Base-by-base conservation (phyloP, 1,140 invertebrate genomes). In the Diploscapter pachys region DNA sequence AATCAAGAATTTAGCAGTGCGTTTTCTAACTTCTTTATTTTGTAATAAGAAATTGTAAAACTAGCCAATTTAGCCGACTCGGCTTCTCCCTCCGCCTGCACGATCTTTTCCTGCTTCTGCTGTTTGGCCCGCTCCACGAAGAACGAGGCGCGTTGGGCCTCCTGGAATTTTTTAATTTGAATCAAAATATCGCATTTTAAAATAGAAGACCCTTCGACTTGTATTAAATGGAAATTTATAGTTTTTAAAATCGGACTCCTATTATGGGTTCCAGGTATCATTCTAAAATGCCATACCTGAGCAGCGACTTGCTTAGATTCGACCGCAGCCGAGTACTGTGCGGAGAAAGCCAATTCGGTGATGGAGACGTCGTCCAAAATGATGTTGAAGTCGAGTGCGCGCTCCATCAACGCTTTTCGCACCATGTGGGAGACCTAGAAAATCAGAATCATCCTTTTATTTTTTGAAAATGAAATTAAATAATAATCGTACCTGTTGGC, bases 281-380 rank as follows among this genome's bases (percentile, higher is more conserved):
- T 59, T 59, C 9, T 1, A 31, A 65, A 65, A 31, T 65, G 2
- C 8, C 63, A 65, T 8, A 65, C 31, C 8, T 65, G 31, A 65
- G 64, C 55, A 54, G 90, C 82, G 11, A 90, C 95, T 88, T 99
- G 97, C 87, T 99, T 99, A 5, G 96, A 91, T 89, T 99, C 97
- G 83, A 99, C 96, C 73, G 97, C 97, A 64, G 95, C 95, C n/a
- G 96, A 95, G 84, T 99, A 99, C 88, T 99, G 96, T 86, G 95
- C 95, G 51, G 96, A 95, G 88, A 99, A 99, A 86, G 94, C 96
- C 57, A 99, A 88, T 87, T 99, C 97, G 61, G 96, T 99, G 65
- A 99, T 92, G 4, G 97, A 98, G n/a, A 99, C 97, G 89, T 99
- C 97, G 88, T 99, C 97, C 53, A 99, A 87, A 80, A 99, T 96